A percentile compares a stretch with the other conserved stretches of the same genome.
phyloP scores from a whole-genome alignment of 2,113 vertebrate genomes.

The Eulemur macaco region DNA sequence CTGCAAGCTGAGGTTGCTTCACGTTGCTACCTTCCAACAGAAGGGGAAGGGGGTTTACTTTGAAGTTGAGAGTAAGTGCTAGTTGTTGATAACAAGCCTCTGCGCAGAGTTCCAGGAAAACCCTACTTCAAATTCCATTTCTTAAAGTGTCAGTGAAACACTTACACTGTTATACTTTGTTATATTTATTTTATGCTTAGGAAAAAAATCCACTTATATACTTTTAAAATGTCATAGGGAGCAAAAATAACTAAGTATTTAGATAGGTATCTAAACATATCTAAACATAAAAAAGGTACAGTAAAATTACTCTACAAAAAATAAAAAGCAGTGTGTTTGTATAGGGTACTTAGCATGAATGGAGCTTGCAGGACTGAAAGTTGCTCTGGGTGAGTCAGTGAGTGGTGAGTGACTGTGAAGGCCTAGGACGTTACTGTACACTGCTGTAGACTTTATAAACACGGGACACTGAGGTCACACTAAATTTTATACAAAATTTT shows the following conservation, averaged over 20 bases:
- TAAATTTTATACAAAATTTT: neutral
- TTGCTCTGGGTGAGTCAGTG: neutral
- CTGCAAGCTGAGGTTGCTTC: neutral
- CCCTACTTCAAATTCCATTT: neutral
- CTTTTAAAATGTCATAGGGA: neutral
- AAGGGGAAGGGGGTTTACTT: neutral
- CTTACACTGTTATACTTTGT: neutral
- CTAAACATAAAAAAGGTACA: neutral
- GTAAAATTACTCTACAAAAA: neutral
- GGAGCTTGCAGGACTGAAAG: neutral
- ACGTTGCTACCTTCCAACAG: neutral
- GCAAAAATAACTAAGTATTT: neutral
- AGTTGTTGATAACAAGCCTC: neutral
- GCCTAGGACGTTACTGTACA: neutral
- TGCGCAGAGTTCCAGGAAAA: neutral
- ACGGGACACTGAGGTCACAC: neutral
- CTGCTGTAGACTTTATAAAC: neutral
- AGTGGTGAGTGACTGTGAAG: neutral
- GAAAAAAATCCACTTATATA: neutral
- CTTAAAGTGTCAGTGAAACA: neutral
- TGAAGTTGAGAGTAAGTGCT: constrained; percentile 4
- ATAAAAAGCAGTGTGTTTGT: neutral
- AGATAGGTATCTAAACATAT: neutral
- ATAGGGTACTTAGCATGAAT: neutral
- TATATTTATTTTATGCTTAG: neutral